Evolutionary conservation across 2,888 invertebrate species (phyloP).

Genomic region (Machimus atricapillus): DNA sequence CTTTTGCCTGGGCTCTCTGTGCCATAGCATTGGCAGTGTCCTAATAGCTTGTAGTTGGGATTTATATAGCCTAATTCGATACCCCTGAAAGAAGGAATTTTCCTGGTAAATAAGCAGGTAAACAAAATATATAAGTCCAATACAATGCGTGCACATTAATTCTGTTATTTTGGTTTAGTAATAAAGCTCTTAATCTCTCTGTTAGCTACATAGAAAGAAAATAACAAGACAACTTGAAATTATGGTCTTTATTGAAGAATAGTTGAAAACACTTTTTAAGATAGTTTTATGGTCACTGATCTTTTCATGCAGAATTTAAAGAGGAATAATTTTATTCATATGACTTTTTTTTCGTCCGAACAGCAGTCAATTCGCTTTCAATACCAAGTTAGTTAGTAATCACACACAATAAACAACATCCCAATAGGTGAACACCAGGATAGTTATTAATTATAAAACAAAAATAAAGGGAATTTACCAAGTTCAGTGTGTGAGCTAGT

Average conservation of each 20-base stretch:
- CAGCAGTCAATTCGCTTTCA: too few species aligned
- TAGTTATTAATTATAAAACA: not conserved
- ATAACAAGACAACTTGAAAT: too few species aligned
- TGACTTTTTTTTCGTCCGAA: too few species aligned
- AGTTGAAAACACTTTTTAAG: too few species aligned
- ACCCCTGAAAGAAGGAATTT: constrained; percentile 55
- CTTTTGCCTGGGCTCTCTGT: constrained; percentile 65
- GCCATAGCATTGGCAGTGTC: constrained; percentile 65
- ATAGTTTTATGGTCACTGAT: too few species aligned
- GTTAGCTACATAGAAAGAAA: not conserved
- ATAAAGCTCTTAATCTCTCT: not conserved
- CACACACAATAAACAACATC: not conserved
- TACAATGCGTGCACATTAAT: not conserved
- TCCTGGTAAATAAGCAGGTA: not conserved
- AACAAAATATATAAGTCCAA: not conserved
- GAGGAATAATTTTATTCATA: too few species aligned
- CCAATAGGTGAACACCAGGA: not conserved
- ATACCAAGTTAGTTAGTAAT: too few species aligned
- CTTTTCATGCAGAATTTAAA: too few species aligned
- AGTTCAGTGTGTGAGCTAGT: not conserved
- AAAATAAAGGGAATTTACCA: not conserved
- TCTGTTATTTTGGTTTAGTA: not conserved
- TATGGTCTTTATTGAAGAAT: too few species aligned
- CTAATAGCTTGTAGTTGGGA: constrained; percentile 63
- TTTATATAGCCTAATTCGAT: constrained; percentile 63